phyloP scores from a whole-genome alignment of 2,888 invertebrate genomes.

The Oscheius sp. region DNA sequence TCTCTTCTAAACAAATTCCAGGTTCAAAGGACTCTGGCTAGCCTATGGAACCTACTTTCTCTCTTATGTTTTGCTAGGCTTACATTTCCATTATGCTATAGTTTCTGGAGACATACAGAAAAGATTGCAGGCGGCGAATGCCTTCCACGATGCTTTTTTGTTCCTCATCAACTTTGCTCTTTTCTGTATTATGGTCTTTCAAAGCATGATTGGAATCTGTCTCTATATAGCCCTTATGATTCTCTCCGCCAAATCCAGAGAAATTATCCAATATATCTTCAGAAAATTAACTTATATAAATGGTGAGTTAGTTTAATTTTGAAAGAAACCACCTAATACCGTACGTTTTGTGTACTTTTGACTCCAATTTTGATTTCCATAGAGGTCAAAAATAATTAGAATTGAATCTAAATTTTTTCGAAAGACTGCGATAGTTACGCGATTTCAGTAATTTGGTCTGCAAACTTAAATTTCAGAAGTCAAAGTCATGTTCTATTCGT shows the following conservation, averaged over 20 bases:
- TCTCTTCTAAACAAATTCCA: not conserved
- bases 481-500: slow-evolving; percentile 1
- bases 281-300: not conserved
- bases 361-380: too few species aligned
- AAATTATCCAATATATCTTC: not conserved
- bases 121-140: not conserved
- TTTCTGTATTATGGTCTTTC: not conserved
- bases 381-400: too few species aligned
- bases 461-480: not conserved
- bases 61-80: not conserved
- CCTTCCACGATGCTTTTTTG: slow-evolving; percentile 5
- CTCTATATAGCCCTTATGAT: not conserved
- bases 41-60: not conserved
- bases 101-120: not conserved
- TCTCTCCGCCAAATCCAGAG: not conserved
- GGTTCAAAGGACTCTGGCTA: slow-evolving; percentile 13
- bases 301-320: not conserved
- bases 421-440: too few species aligned
- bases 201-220: not conserved
- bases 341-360: not conserved
- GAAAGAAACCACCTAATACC: not conserved
- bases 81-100: not conserved
- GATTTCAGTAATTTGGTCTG: too few species aligned
- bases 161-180: not conserved
- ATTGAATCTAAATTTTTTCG: too few species aligned